These are phyloP conservation scores for Epistrophe grossulariae DNA, from an alignment of 2,888 invertebrate species.

Conservation along the genomic window DNA sequence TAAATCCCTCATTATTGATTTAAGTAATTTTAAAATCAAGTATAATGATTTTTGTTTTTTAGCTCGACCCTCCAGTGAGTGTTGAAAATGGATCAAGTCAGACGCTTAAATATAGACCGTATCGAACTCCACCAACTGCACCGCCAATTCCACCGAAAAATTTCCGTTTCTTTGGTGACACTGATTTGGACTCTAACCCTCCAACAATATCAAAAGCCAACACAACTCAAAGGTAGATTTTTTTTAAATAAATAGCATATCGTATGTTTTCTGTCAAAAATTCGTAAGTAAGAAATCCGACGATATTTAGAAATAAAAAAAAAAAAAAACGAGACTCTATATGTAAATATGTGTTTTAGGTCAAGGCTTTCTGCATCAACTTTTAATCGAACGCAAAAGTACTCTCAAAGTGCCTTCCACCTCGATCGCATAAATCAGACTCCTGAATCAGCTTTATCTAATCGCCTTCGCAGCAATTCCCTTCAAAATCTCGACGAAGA, in stretches of 20 bases:
- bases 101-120: conserved; percentile 56
- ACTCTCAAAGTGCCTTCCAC: conserved; percentile 83
- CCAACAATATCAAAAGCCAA: conserved; percentile 84
- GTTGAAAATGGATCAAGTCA: conserved; percentile 78
- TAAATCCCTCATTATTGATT: conserved; percentile 59
- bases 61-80: conserved; percentile 79
- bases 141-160: conserved; percentile 85
- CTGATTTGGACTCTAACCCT: conserved; percentile 90
- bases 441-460: conserved; percentile 70
- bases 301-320: too few relatives aligned
- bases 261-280: too few relatives aligned
- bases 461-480: conserved; percentile 81
- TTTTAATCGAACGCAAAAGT: conserved; percentile 80
- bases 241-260: too few relatives aligned
- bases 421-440: conserved; percentile 80
- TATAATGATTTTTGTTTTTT: not conserved
- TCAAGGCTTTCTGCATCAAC: conserved; percentile 78
- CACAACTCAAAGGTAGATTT: conserved; percentile 79
- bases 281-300: too few relatives aligned
- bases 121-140: conserved; percentile 75
- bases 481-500: conserved; percentile 83
- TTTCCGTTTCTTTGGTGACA: conserved; percentile 93
- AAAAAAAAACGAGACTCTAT: too few relatives aligned
- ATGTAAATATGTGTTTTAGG: conserved; percentile 68
- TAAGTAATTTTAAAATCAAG: not conserved